A percentile compares a stretch with the other conserved stretches of the same genome.
phyloP scores from a whole-genome alignment of 30 jellyfish, hydroid and myxozoan genomes.

The Hydra vulgaris region DNA sequence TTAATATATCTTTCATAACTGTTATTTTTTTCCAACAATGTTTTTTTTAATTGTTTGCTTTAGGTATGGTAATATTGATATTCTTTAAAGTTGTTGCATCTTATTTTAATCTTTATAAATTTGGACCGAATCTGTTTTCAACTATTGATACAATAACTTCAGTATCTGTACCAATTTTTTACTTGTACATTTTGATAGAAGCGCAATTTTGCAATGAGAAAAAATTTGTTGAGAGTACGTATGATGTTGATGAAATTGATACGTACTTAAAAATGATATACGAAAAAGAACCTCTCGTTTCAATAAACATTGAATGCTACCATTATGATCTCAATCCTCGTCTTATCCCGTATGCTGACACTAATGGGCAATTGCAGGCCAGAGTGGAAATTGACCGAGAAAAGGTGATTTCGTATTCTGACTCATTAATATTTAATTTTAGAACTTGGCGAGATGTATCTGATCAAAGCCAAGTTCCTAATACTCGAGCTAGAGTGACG shows the following conservation, averaged over 20 bases:
- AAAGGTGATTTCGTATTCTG: neutral
- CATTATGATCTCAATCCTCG: neutral
- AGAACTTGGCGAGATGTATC: neutral
- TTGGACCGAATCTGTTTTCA: neutral
- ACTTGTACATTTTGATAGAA: neutral
- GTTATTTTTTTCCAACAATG: no score
- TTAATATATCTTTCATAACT: no score
- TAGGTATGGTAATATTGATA: neutral
- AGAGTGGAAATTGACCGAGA: neutral
- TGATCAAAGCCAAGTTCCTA: neutral
- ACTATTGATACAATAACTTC: neutral
- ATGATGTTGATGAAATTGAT: neutral
- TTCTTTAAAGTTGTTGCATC: neutral
- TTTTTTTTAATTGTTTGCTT: no score
- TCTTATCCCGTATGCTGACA: neutral
- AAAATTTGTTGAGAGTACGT: neutral
- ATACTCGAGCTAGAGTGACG: neutral
- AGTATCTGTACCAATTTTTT: neutral
- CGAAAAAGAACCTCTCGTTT: neutral
- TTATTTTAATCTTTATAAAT: neutral
- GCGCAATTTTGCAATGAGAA: neutral
- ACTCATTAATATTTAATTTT: neutral
- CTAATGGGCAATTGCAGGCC: neutral
- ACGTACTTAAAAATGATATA: neutral
- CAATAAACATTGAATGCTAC: neutral